A percentile compares a stretch with the other conserved stretches of the same genome.
Evolutionary conservation across 92 coral and sea anemone species (phyloP).

Genomic region (Siderastrea siderea): DNA sequence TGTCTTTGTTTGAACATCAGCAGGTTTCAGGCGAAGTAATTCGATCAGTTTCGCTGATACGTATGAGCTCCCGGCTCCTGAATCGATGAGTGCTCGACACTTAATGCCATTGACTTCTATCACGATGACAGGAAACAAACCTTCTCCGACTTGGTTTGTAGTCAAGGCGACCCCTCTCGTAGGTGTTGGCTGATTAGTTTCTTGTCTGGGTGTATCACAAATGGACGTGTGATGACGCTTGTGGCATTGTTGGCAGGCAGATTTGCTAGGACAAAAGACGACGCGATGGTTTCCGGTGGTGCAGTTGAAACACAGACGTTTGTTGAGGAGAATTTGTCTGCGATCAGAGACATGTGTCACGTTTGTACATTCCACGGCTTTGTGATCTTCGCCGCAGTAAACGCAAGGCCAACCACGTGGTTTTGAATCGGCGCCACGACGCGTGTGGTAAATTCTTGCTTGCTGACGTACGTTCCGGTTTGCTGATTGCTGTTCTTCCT

Average conservation of each 20-base stretch:
- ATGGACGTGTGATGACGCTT: conserved; percentile 67
- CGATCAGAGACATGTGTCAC: conserved; percentile 46
- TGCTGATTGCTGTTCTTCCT: conserved; percentile 1
- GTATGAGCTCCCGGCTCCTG: conserved; percentile 44
- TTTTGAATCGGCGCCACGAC: conserved; percentile 6
- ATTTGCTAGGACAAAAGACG: conserved; percentile 50
- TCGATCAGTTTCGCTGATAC: conserved; percentile 64
- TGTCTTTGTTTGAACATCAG: conserved; percentile 50
- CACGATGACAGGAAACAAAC: conserved; percentile 52
- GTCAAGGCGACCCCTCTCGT: conserved; percentile 18
- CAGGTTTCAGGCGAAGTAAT: conserved; percentile 43
- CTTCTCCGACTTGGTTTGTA: conserved; percentile 31
- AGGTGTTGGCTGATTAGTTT: conserved; percentile 6
- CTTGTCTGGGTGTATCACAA: conserved; percentile 20
- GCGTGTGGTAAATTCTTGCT: conserved; percentile 49
- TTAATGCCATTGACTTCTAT: conserved; percentile 55
- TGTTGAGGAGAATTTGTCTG: conserved; percentile 48
- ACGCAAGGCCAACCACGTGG: conserved; percentile 38
- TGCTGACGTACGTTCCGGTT: background rate
- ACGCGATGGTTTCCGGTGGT: conserved; percentile 44
- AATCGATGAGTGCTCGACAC: conserved; percentile 34
- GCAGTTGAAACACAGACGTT: conserved; percentile 69
- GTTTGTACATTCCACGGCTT: conserved; percentile 51
- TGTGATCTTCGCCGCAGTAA: conserved; percentile 66
- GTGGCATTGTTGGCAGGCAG: conserved; percentile 59